Evolutionary conservation across 2,888 invertebrate genomes (phyloP).

Genomic region (Pherbina coryleti): DNA sequence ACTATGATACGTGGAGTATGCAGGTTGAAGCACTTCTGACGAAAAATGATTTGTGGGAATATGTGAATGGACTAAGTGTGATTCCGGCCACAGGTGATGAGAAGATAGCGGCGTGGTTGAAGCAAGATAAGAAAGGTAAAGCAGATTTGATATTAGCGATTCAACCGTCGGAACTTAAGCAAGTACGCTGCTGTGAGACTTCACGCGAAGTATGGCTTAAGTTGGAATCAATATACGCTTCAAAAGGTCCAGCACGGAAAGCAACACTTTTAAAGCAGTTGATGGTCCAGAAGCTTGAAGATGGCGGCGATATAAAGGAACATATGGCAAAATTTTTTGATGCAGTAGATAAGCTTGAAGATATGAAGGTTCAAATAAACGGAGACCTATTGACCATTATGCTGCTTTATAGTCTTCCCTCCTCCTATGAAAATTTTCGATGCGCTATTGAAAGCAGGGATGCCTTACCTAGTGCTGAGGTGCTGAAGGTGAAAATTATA

Average conservation of each 20-base stretch:
- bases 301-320: constrained; percentile 31
- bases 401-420: constrained; percentile 38
- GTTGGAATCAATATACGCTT: constrained; percentile 33
- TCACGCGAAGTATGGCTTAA: constrained; percentile 24
- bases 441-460: constrained; percentile 39
- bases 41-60: too few species aligned
- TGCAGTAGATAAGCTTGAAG: constrained; percentile 40
- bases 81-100: too few species aligned
- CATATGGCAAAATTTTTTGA: constrained; percentile 38
- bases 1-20: too few species aligned
- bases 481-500: constrained; percentile 33
- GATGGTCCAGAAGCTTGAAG: neutral
- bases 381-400: constrained; percentile 37
- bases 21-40: too few species aligned
- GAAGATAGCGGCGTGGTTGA: neutral
- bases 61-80: too few species aligned
- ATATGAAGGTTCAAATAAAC: constrained; percentile 38
- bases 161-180: constrained; percentile 35
- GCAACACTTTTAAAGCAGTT: constrained; percentile 39
- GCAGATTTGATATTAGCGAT: constrained; percentile 39
- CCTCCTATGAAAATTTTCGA: constrained; percentile 39
- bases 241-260: constrained; percentile 34
- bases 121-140: constrained; percentile 39
- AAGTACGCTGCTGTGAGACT: constrained; percentile 33
- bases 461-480: constrained; percentile 34